Evolutionary conservation across 2,888 invertebrate genomes (phyloP), one percentile per base, ranked within the genome.

Genomic region (Germaria angustata): DNA sequence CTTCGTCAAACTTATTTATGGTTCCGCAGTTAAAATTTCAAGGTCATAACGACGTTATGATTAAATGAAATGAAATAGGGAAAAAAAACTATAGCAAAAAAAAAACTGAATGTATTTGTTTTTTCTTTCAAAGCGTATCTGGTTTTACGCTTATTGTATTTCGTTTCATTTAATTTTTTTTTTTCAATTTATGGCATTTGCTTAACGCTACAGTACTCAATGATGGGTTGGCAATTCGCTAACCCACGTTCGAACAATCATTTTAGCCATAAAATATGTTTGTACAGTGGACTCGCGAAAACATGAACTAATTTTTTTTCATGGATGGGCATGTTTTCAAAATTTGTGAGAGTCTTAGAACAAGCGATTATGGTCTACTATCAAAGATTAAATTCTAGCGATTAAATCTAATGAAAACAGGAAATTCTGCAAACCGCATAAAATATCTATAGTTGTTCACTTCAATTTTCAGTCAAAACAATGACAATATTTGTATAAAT

Each of bases 21-120:
- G 88, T 89, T 88, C 88, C 88, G 88, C 87, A 87, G 88, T 87
- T 89, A 88, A 82, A 65, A 87, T 87, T 87, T 89, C 89, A 89
- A 89, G 89, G 89, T 89, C 89, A 87, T 85, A 86, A 84, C 86
- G 87, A 81, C 83, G 83, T 84, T 80, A 80, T 81, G 76, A 82
- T 82, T 76, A 79, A 79, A 61, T 82, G 59, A 79, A 82, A 75
- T 76, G 79, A 79, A 66, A 78, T 55, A 68, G 20, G 22, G 68
- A 77, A 63, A 68, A 39, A 28, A 68, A 55, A 68, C 15, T 55
- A 57, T 72, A 44, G 71, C 71, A 57, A 72, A 41, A 51, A 49
- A 13, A 66, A 6, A 22, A 44, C 4, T 32, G 57, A 36, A 41
- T 63, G 32, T 41, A n/a, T n/a, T n/a, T n/a, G n/a, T 71, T 66